phyloP scores from a whole-genome alignment of 2,113 vertebrate genomes.

The Elachura formosa region DNA sequence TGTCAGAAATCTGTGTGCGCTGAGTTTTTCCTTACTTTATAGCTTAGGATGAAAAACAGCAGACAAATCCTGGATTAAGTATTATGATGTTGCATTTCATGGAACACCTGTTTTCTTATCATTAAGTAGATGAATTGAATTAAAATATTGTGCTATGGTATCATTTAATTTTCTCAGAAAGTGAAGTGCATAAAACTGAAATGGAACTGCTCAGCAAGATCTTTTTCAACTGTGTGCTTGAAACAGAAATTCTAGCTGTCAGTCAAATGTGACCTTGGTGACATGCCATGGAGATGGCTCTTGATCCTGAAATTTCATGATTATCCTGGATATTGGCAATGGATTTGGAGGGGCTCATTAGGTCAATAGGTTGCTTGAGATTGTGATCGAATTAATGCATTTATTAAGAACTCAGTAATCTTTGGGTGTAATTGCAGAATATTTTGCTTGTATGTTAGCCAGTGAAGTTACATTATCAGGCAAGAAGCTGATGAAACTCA shows the following conservation, averaged over 20 bases:
- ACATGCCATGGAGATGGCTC: background rate
- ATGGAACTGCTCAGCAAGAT: background rate
- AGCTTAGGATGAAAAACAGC: background rate
- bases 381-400: background rate
- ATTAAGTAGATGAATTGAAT: background rate
- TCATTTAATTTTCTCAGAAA: background rate
- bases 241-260: background rate
- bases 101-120: background rate
- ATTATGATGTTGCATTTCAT: background rate
- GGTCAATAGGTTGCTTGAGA: background rate
- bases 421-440: background rate
- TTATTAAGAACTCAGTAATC: background rate
- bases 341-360: background rate
- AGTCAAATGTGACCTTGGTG: background rate
- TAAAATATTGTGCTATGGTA: background rate
- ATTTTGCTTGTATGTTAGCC: background rate
- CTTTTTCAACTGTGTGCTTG: background rate
- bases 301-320: background rate
- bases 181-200: background rate
- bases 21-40: background rate
- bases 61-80: background rate
- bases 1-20: background rate
- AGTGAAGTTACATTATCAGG: background rate
- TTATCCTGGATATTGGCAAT: accelerated
- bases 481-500: background rate